These are phyloP conservation scores for Macroteleia sp. DNA, from an alignment of 2,888 invertebrate genomes.

Conservation along the genomic window DNA sequence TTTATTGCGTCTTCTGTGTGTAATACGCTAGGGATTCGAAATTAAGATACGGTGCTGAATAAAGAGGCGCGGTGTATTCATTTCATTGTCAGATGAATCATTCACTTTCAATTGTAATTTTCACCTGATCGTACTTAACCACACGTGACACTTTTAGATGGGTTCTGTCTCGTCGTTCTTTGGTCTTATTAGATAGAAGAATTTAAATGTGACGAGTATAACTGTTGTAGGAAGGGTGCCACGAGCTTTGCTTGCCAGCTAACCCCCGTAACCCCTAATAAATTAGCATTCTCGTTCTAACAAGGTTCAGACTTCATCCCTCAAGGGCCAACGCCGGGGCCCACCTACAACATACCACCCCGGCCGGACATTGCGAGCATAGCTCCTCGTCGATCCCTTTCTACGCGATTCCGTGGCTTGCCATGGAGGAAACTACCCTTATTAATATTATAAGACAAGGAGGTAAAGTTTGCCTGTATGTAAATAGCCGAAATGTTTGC, in stretches of 20 bases:
- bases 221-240: constrained; percentile 40
- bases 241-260: neutral
- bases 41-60: constrained; percentile 6
- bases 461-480: constrained; percentile 71
- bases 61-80: neutral
- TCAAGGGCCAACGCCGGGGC: constrained; percentile 76
- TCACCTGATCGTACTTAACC: neutral
- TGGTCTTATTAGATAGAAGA: constrained; percentile 25
- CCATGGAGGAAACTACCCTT: constrained; percentile 81
- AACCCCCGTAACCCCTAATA: constrained; percentile 70
- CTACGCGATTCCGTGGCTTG: constrained; percentile 74
- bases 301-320: constrained; percentile 82
- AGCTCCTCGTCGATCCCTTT: constrained; percentile 79
- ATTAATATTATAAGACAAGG: constrained; percentile 83
- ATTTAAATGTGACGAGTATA: constrained; percentile 15
- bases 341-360: constrained; percentile 81
- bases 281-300: constrained; percentile 84
- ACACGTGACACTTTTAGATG: neutral
- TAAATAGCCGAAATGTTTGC: constrained; percentile 79
- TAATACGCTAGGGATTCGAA: neutral
- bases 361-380: constrained; percentile 83
- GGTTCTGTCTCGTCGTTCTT: neutral
- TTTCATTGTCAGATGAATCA: neutral
- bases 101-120: too few relatives aligned
- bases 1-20: constrained; percentile 38